Evolutionary conservation across 2,888 invertebrate species (phyloP).

Genomic region (Andrena camellia): DNA sequence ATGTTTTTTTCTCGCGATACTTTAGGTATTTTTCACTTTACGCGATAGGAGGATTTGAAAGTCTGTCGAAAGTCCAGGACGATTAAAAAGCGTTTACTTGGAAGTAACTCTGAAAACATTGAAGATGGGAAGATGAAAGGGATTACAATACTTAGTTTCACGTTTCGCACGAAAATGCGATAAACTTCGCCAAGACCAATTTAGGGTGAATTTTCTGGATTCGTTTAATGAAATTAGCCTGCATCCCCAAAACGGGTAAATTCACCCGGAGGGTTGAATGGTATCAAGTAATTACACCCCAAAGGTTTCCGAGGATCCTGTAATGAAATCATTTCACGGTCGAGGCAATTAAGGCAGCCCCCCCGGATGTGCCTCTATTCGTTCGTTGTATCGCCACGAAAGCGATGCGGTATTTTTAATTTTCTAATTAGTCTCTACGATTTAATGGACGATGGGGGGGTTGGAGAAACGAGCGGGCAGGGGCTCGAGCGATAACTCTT

Average conservation of each 20-base stretch:
- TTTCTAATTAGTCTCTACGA: neutral
- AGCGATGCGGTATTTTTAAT: neutral
- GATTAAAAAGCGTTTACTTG: too few species aligned
- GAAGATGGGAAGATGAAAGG: too few species aligned
- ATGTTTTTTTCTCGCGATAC: neutral
- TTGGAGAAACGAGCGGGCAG: neutral
- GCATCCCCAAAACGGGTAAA: too few species aligned
- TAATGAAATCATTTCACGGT: slow-evolving; percentile 3
- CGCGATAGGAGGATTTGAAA: too few species aligned
- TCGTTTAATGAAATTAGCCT: neutral
- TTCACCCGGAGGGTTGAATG: neutral
- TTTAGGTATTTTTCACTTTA: neutral
- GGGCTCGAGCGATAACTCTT: neutral
- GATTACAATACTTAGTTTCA: too few species aligned
- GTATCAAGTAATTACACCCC: neutral
- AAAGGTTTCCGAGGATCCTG: neutral
- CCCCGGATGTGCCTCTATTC: neutral
- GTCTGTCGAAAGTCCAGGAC: too few species aligned
- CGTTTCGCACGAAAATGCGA: too few species aligned
- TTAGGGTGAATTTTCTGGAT: too few species aligned
- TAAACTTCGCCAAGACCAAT: too few species aligned
- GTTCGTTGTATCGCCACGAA: neutral
- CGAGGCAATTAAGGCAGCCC: neutral
- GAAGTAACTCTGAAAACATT: too few species aligned
- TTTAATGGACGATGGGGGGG: neutral